phyloP scores from a whole-genome alignment of 2,113 vertebrate genomes.

The Saccopteryx leptura region DNA sequence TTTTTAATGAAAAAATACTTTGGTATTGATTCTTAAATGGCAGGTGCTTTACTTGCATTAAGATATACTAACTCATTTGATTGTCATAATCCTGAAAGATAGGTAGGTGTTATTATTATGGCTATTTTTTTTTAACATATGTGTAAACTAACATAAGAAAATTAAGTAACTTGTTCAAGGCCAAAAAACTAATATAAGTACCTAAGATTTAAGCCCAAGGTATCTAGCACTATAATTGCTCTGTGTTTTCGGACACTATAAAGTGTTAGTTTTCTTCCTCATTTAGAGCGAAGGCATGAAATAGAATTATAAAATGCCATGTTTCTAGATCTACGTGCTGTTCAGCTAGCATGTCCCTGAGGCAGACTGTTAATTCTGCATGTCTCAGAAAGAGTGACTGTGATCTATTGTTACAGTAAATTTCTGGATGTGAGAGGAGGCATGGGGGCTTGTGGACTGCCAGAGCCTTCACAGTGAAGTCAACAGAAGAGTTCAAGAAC shows the following conservation, averaged over 20 bases:
- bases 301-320: background rate
- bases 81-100: background rate
- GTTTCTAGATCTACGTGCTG: background rate
- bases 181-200: background rate
- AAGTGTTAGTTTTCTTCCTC: background rate
- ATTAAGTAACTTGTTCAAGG: background rate
- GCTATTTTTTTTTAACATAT: background rate
- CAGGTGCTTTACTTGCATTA: background rate
- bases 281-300: conserved; percentile 12
- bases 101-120: background rate
- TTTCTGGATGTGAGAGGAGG: background rate
- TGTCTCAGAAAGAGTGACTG: background rate
- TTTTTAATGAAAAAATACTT: background rate
- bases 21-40: background rate
- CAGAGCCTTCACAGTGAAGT: background rate
- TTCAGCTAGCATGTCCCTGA: background rate
- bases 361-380: background rate
- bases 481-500: background rate
- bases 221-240: background rate
- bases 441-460: background rate
- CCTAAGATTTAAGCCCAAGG: background rate
- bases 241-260: background rate
- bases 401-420: background rate
- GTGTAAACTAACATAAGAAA: background rate
- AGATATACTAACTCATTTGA: background rate